Evolutionary conservation across 2,888 invertebrate species (phyloP), one percentile per base, ranked within the genome.

Genomic region (Campaea margaritaria): DNA sequence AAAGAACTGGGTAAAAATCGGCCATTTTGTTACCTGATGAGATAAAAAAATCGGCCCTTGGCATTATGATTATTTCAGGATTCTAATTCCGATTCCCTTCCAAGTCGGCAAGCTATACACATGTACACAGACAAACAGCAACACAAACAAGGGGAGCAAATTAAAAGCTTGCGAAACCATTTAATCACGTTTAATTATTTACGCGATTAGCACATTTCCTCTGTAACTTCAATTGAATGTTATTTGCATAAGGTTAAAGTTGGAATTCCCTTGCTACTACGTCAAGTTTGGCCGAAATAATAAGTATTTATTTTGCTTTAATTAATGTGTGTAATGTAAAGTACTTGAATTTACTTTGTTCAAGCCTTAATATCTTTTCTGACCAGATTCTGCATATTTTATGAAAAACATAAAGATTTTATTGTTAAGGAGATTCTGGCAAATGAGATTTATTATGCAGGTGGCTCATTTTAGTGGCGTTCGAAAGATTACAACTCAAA

Each of bases 121-220:
- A 46, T 16, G 41, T 52, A 47, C 47, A 47, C 27, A 58, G 16
- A 31, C 45, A 55, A 50, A 48, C 47, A 56, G 44, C 49, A 13
- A 44, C 48, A 48, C 52, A 56, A 61, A 61, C 56, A 56, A 58
- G 42, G 57, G 39, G 42, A 58, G 41, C 41, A 57, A 63, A 66
- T 64, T 54, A 62, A 64, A 67, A 62, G 52, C 60, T 59, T 47
- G 57, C 57, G 46, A 58, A 61, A 63, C 61, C 62, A 52, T 47
- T 62, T 62, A 62, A 67, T 64, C 61, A 54, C 49, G 45, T 46
- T 58, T 44, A 47, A 48, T 58, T 64, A 65, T 64, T 64, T 44
- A 59, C 55, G 48, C 46, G 49, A 59, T 64, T 55, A 57, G 57
- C 49, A 64, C 28, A 48, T 39, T 15, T 28, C 27, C 2, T 0